Evolutionary conservation across 2,888 invertebrate genomes (phyloP).

Genomic region (Adelphocoris suturalis): DNA sequence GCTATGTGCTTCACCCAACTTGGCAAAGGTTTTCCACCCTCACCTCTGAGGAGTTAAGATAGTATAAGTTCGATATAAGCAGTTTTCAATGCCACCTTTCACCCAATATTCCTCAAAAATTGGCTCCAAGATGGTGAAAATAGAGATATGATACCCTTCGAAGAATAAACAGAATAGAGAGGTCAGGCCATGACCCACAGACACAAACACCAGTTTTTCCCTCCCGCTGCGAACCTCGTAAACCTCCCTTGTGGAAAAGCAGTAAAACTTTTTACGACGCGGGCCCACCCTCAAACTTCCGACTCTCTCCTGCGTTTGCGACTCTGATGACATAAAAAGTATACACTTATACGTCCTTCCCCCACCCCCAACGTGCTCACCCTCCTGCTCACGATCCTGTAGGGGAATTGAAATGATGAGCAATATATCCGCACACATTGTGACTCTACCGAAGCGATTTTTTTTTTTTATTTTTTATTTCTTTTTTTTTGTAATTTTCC

Average conservation of each 20-base stretch:
- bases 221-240: slow-evolving; percentile 34
- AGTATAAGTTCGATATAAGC: too few species aligned
- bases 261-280: slow-evolving; percentile 61
- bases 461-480: too few species aligned
- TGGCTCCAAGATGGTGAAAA: not conserved
- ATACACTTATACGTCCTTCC: slow-evolving; percentile 16
- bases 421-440: slow-evolving; percentile 11
- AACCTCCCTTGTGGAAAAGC: slow-evolving; percentile 20
- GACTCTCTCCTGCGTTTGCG: slow-evolving; percentile 13
- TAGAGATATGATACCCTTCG: not conserved
- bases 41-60: too few species aligned
- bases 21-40: too few species aligned
- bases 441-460: too few species aligned
- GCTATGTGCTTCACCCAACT: too few species aligned
- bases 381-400: not conserved
- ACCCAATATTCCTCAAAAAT: too few species aligned
- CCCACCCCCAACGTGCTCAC: not conserved
- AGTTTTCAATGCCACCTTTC: too few species aligned
- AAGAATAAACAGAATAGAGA: slow-evolving; percentile 59
- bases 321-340: slow-evolving; percentile 36
- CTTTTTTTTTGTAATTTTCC: too few species aligned
- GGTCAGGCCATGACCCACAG: slow-evolving; percentile 66
- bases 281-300: slow-evolving; percentile 29
- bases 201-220: slow-evolving; percentile 57
- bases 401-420: slow-evolving; percentile 40